A percentile compares a stretch with the other conserved stretches of the same genome.
Conservation (phyloP, 2,113 vertebrate species). For the Larimichthys polyactis region DNA sequence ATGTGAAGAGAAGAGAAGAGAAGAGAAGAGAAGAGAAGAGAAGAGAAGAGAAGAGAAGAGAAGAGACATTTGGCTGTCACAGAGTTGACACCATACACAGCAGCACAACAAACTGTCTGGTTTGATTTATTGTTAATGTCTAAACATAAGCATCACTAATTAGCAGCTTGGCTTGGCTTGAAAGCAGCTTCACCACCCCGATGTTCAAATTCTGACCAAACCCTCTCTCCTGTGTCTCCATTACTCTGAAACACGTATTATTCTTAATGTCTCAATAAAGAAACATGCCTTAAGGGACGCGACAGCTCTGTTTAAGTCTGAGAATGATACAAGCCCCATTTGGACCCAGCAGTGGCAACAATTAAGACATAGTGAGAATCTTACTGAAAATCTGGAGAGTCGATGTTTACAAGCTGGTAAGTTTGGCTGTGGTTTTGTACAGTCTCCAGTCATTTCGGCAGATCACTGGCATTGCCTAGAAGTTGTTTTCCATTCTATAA, state of each 20-base stretch:
- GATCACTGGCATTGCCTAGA: neutral
- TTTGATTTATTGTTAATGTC: slow-evolving; percentile 50
- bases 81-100: neutral
- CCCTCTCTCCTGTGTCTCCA: slow-evolving; percentile 7
- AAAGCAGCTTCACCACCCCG: slow-evolving; percentile 17
- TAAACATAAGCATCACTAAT: slow-evolving; percentile 39
- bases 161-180: slow-evolving; percentile 30
- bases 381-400: neutral
- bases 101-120: slow-evolving; percentile 7
- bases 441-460: neutral
- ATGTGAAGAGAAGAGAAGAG: neutral
- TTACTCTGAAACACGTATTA: slow-evolving; percentile 14
- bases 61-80: slow-evolving; percentile 5
- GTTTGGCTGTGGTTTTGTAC: slow-evolving; percentile 1
- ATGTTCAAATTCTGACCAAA: slow-evolving; percentile 5
- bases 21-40: slow-evolving; percentile 3
- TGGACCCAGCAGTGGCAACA: neutral
- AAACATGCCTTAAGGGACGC: neutral
- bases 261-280: slow-evolving; percentile 32
- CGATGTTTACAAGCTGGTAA: neutral
- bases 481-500: neutral
- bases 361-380: slow-evolving; percentile 20
- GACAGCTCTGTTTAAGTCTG: slow-evolving; percentile 15
- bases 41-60: neutral
- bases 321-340: neutral